These are phyloP conservation scores for Rhipidura dahli DNA, from an alignment of 2,113 vertebrate species.

Conservation along the genomic window DNA sequence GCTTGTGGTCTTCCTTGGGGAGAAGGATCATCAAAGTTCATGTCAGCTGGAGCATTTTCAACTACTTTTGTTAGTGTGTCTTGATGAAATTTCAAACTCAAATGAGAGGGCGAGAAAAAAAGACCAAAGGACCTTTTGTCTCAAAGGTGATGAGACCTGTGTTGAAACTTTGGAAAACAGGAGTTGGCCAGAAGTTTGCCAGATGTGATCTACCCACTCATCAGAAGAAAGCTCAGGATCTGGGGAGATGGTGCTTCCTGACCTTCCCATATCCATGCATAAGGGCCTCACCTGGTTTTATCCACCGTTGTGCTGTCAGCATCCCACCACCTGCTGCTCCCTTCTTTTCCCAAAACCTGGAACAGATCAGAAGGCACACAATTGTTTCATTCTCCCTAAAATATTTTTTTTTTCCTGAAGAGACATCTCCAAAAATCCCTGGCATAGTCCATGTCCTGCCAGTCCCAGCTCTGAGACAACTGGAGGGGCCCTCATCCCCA, in stretches of 20 bases:
- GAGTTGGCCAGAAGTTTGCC: neutral
- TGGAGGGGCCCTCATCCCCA: neutral
- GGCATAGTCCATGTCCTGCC: fast-evolving
- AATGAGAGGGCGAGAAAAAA: fast-evolving
- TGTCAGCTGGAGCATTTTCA: neutral
- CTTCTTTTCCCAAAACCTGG: neutral
- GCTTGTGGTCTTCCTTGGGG: neutral
- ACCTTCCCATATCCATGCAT: fast-evolving
- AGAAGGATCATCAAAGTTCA: neutral
- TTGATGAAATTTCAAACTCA: neutral
- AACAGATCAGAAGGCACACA: neutral
- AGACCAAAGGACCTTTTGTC: neutral
- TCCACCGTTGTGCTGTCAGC: fast-evolving
- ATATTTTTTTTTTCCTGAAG: neutral
- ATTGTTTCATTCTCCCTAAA: neutral
- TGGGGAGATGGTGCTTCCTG: fast-evolving
- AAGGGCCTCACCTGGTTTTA: neutral
- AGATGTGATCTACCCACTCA: neutral
- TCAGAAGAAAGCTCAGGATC: neutral
- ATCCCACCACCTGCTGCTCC: fast-evolving
- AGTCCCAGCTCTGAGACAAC: fast-evolving
- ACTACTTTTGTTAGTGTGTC: neutral
- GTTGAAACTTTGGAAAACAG: neutral
- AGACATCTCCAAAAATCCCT: fast-evolving
- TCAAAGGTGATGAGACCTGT: fast-evolving